Percentiles rank a stretch among this genome's conserved stretches.
These are phyloP conservation scores for Kuschelorhynchus macadamiae DNA, from an alignment of 2,888 invertebrate genomes.

Conservation along the genomic window DNA sequence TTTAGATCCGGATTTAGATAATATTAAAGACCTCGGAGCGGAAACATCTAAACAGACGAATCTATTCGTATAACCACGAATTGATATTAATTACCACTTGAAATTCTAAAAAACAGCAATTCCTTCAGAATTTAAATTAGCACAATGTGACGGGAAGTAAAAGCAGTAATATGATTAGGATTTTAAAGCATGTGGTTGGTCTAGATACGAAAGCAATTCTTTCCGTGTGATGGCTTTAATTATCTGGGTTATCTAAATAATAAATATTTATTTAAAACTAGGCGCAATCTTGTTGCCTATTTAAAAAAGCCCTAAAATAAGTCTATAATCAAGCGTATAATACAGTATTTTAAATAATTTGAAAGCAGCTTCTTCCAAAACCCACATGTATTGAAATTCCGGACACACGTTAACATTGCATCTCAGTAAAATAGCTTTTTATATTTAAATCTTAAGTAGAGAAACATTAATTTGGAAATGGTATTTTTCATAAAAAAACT, in stretches of 20 bases:
- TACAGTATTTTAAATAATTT: too few species aligned
- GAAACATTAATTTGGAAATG: too few species aligned
- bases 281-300: not conserved
- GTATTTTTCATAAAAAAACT: too few species aligned
- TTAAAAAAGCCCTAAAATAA: too few species aligned
- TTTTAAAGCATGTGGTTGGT: conserved; percentile 14
- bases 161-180: conserved; percentile 23
- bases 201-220: conserved; percentile 12
- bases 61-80: not conserved
- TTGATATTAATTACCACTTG: conserved; percentile 26
- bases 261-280: too few species aligned
- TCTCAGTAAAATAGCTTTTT: too few species aligned
- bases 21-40: not conserved
- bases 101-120: conserved; percentile 16
- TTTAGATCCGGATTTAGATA: too few species aligned
- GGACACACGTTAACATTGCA: too few species aligned
- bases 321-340: too few species aligned
- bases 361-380: too few species aligned
- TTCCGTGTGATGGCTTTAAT: not conserved
- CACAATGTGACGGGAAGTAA: conserved; percentile 40
- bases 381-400: too few species aligned
- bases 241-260: conserved; percentile 3
- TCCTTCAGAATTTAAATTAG: conserved; percentile 28
- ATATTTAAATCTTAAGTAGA: too few species aligned
- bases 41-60: conserved; percentile 24